Conservation (phyloP, 2,888 invertebrate genomes). For the Epistrophella euchroma region DNA sequence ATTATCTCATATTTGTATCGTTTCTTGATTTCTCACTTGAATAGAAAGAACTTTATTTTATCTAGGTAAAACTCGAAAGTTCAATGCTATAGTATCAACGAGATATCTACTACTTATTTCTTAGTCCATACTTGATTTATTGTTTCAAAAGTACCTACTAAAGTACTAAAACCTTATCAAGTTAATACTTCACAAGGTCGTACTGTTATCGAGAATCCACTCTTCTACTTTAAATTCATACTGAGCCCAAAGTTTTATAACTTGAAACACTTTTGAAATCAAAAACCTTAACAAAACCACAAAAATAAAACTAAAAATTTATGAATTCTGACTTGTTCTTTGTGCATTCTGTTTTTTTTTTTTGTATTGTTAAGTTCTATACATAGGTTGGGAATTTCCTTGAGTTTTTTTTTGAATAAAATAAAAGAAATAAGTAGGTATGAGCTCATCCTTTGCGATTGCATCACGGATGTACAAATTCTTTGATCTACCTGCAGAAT, state of each 20-base stretch:
- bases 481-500: constrained; percentile 54
- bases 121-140: too few relatives aligned
- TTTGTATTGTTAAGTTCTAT: neutral
- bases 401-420: constrained; percentile 9
- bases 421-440: constrained; percentile 22
- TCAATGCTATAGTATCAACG: too few relatives aligned
- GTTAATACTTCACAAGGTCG: too few relatives aligned
- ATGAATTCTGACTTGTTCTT: neutral
- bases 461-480: constrained; percentile 43
- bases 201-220: neutral
- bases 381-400: constrained; percentile 28
- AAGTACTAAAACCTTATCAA: too few relatives aligned
- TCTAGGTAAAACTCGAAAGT: too few relatives aligned
- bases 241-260: neutral
- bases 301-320: neutral
- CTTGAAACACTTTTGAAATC: neutral
- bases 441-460: constrained; percentile 61
- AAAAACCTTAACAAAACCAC: neutral
- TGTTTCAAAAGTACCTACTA: too few relatives aligned
- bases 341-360: neutral
- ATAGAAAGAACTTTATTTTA: too few relatives aligned
- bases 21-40: too few relatives aligned
- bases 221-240: neutral
- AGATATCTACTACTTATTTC: too few relatives aligned
- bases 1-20: too few relatives aligned